Percentiles rank a stretch among this genome's conserved stretches.
These are phyloP conservation scores for Araneus ventricosus DNA, from an alignment of 1,140 invertebrate species.

Conservation along the genomic window DNA sequence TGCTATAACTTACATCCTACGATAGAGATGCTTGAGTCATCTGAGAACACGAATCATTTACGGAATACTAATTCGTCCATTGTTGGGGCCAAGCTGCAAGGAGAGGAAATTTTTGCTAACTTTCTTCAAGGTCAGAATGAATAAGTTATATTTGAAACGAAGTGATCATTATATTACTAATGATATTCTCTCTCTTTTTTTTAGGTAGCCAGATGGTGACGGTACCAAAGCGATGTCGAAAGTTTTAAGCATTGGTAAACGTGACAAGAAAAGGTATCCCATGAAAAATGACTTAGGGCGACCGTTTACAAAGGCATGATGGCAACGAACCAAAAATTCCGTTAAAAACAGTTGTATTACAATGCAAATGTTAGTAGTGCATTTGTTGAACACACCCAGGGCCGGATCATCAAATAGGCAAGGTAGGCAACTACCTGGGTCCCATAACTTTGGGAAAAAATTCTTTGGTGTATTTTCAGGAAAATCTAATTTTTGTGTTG, in stretches of 20 bases:
- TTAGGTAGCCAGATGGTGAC: constrained; percentile 1
- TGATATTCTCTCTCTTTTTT: not conserved
- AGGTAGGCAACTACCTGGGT: too few species aligned
- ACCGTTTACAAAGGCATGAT: not conserved
- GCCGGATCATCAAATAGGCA: too few species aligned
- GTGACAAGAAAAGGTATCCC: not conserved
- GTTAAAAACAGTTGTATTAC: not conserved
- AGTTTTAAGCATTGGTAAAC: not conserved
- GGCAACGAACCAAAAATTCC: not conserved
- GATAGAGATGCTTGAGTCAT: constrained; percentile 17
- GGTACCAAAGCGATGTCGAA: not conserved
- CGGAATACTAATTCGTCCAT: constrained; percentile 33
- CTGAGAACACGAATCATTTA: constrained; percentile 18
- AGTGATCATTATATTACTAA: constrained; percentile 27
- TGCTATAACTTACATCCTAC: constrained; percentile 26
- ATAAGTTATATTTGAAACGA: constrained; percentile 15
- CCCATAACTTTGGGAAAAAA: too few species aligned
- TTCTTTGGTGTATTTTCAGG: too few species aligned
- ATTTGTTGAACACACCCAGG: not conserved
- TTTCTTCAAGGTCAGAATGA: constrained; percentile 24
- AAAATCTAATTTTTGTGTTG: too few species aligned
- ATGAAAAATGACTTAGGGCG: too few species aligned
- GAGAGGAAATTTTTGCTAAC: constrained; percentile 21
- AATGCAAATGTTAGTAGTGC: not conserved
- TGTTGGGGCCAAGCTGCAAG: constrained; percentile 24